Conservation (phyloP, 2,888 invertebrate species). For the Platycnemis pennipes region DNA sequence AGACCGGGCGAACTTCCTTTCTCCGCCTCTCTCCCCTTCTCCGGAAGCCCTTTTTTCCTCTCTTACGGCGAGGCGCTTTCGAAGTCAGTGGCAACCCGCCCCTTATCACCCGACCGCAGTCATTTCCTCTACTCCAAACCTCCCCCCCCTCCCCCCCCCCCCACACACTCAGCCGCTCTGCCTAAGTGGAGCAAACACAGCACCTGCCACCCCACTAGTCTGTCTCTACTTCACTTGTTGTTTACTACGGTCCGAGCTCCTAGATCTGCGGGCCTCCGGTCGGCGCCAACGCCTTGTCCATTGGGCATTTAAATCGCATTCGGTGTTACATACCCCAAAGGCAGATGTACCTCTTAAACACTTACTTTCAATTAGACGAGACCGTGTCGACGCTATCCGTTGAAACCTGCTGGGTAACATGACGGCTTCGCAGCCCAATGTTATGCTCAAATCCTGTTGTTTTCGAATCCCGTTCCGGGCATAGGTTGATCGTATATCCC, state of each 20-base stretch:
- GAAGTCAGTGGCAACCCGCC: not conserved
- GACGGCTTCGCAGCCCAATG: no score
- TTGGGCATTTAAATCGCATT: not conserved
- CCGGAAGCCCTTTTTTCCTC: not conserved
- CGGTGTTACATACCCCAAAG: no score
- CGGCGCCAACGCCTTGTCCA: not conserved
- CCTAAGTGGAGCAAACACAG: not conserved
- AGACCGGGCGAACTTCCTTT: not conserved
- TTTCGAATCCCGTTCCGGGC: no score
- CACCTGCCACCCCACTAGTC: not conserved
- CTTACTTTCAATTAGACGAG: no score
- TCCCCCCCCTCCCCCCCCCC: not conserved
- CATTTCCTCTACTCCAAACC: not conserved
- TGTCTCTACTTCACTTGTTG: not conserved
- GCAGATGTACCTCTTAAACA: no score
- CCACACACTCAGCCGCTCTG: not conserved
- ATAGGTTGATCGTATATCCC: no score
- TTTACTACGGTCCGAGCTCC: no score
- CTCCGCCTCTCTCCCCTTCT: not conserved
- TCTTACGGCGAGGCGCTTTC: not conserved
- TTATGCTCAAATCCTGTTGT: no score
- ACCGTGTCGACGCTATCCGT: no score
- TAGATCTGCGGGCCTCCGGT: not conserved
- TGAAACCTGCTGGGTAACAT: no score
- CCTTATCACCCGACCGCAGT: conserved; percentile 35